Conservation (phyloP, 2,113 vertebrate genomes). For the Ameiurus melas region DNA sequence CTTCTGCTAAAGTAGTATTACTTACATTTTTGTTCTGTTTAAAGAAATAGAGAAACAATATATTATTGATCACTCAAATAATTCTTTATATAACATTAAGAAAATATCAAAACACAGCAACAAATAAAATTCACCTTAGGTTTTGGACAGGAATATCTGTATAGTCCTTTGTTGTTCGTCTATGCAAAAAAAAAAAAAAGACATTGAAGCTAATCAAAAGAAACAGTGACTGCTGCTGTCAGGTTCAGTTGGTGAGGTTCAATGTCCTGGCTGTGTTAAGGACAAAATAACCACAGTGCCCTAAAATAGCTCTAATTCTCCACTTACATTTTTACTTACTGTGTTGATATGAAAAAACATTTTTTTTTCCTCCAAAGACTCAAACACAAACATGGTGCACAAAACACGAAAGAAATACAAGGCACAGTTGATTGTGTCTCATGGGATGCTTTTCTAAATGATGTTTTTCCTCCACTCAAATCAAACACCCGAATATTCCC, state of each 20-base stretch:
- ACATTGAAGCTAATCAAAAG: not conserved
- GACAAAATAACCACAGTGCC: not conserved
- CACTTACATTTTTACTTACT: not conserved
- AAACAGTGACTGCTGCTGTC: not conserved
- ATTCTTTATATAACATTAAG: not conserved
- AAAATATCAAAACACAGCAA: not conserved
- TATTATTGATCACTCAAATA: not conserved
- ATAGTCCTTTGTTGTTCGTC: conserved; percentile 55
- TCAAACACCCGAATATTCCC: not conserved
- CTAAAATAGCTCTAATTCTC: not conserved
- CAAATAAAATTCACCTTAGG: conserved; percentile 60
- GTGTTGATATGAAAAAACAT: not conserved
- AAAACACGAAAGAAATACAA: not conserved
- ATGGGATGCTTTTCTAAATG: not conserved
- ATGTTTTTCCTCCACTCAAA: not conserved
- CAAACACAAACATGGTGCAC: not conserved
- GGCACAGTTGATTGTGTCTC: not conserved
- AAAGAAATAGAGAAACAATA: conserved; percentile 22
- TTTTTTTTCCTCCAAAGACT: not conserved
- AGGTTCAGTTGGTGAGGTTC: not conserved
- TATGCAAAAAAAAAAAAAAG: conserved; percentile 39
- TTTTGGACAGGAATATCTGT: conserved; percentile 68
- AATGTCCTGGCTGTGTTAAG: not conserved
- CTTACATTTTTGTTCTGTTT: conserved; percentile 69
- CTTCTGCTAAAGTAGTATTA: conserved; percentile 34